These are phyloP conservation scores for Chorisops tibialis DNA, from an alignment of 2,888 invertebrate species.

Conservation along the genomic window DNA sequence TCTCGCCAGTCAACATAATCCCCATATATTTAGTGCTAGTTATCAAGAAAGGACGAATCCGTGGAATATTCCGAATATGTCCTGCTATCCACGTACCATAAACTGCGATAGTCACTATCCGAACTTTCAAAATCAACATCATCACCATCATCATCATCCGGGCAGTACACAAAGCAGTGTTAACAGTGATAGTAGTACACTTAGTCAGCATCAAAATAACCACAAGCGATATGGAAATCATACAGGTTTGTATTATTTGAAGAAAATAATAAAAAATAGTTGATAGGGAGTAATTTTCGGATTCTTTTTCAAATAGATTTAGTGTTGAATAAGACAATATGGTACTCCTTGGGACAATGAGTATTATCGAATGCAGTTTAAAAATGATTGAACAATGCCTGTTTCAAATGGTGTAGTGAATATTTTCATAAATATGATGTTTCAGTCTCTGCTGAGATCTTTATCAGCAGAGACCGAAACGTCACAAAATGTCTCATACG, in stretches of 20 bases:
- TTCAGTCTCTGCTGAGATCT: no score
- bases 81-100: conserved; percentile 46
- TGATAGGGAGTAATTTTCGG: no score
- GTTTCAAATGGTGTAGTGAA: no score
- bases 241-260: conserved; percentile 27
- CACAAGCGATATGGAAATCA: conserved; percentile 30
- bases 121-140: conserved; percentile 41
- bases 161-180: not conserved
- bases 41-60: conserved; percentile 51
- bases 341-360: no score
- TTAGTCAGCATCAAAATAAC: conserved; percentile 31
- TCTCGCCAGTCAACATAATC: conserved; percentile 37
- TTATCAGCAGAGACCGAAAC: no score
- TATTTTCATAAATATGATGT: no score
- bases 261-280: no score
- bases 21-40: conserved; percentile 47
- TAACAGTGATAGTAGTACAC: conserved; percentile 24
- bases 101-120: conserved; percentile 47
- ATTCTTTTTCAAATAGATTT: no score
- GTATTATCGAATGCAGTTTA: no score
- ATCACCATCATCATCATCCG: conserved; percentile 9
- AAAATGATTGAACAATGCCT: no score
- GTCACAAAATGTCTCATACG: no score
- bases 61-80: conserved; percentile 47
- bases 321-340: no score